Percentiles rank a stretch among this genome's conserved stretches.
These are phyloP conservation scores for Meandrina meandrites DNA, from an alignment of 92 coral and sea anemone species.

Conservation along the genomic window DNA sequence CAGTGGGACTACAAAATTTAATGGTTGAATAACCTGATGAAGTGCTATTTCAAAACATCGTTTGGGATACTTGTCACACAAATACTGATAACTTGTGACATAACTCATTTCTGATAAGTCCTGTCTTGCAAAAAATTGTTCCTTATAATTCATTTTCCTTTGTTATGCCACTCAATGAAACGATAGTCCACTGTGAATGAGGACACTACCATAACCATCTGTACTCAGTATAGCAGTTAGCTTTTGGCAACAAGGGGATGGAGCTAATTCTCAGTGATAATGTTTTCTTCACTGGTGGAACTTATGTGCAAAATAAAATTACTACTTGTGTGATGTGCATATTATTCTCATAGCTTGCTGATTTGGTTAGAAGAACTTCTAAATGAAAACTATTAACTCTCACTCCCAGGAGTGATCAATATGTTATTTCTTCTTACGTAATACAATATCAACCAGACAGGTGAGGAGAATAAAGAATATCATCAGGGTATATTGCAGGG, in stretches of 20 bases:
- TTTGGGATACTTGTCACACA: slow-evolving; percentile 47
- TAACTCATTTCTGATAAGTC: too few species aligned
- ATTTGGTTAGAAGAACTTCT: slow-evolving; percentile 2
- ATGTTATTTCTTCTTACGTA: too few species aligned
- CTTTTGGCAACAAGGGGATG: not conserved
- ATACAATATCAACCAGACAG: too few species aligned
- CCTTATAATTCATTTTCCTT: not conserved
- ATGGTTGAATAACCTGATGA: slow-evolving; percentile 12
- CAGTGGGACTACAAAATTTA: not conserved
- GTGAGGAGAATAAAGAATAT: too few species aligned
- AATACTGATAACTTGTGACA: slow-evolving; percentile 38
- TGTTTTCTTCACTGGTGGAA: too few species aligned
- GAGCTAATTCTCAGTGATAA: too few species aligned
- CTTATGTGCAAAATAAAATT: not conserved
- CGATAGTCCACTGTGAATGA: too few species aligned
- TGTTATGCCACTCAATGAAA: not conserved
- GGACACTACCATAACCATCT: too few species aligned
- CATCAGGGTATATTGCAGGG: too few species aligned
- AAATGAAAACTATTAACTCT: too few species aligned
- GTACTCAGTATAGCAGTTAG: not conserved
- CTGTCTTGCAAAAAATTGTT: not conserved
- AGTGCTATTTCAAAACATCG: slow-evolving; percentile 68
- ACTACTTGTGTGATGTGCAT: slow-evolving; percentile 6
- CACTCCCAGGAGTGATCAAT: too few species aligned
- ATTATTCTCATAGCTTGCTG: slow-evolving; percentile 10